phyloP scores from a whole-genome alignment of 2,113 vertebrate species.

The Pycnonotus jocosus region DNA sequence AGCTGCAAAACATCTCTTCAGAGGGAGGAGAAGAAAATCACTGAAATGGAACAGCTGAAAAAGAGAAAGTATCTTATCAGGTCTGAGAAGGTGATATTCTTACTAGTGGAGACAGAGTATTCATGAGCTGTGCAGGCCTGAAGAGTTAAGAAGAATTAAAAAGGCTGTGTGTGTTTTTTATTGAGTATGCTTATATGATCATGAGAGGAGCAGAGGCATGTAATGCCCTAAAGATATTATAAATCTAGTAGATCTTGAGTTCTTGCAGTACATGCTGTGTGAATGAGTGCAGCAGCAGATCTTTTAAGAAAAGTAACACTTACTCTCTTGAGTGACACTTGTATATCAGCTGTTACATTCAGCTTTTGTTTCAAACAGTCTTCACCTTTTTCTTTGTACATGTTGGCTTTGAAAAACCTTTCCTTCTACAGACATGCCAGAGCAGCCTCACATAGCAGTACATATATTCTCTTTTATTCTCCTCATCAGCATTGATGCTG shows the following conservation, averaged over 20 bases:
- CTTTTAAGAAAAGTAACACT: not conserved
- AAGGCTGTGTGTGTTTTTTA: not conserved
- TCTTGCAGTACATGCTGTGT: not conserved
- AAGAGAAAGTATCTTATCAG: not conserved
- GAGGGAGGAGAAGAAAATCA: not conserved
- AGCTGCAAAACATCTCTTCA: not conserved
- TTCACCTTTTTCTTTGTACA: not conserved
- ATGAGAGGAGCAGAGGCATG: not conserved
- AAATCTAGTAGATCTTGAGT: not conserved
- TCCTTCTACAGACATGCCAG: not conserved
- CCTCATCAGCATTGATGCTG: not conserved
- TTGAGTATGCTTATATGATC: not conserved
- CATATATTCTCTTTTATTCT: fast-evolving
- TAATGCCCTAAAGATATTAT: not conserved
- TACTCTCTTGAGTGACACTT: not conserved
- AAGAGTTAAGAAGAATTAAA: not conserved
- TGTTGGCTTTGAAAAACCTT: not conserved
- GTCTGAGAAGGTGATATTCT: not conserved
- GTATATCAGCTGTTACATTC: not conserved
- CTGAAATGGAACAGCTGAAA: not conserved
- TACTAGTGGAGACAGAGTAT: not conserved
- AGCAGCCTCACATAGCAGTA: not conserved
- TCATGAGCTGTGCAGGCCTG: not conserved
- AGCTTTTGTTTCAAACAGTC: not conserved
- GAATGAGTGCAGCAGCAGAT: not conserved